Base-by-base conservation (phyloP, 1,140 invertebrate species). In the Chrysopa pallens region DNA sequence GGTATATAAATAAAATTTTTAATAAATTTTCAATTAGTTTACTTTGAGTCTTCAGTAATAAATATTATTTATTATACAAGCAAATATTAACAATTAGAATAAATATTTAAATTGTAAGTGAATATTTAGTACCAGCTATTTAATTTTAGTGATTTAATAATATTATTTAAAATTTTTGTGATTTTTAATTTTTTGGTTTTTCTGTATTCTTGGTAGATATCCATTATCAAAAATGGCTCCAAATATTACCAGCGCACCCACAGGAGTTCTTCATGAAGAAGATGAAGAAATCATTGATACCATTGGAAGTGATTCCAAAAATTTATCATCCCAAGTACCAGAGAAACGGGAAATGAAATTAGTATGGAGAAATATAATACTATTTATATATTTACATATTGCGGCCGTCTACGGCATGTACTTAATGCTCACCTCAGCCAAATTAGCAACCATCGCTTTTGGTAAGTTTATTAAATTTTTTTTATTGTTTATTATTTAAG, bases 301-400 rank as follows among this genome's bases (percentile, higher is more conserved):
- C 37, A 67, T 63, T 5, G 52, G 72, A 23, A 5, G 42, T 55
- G 29, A 54, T 65, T 27, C 60, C 61, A 48, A 58, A 66, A 50
- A 53, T 52, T 9, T 12, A 33, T 33, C 31, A 33, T 33, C 31
- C 2, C 8, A 9, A 39, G 48, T 52, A 36, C 55, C 70, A 36
- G 60, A 67, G 42, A 55, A 66, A 44, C 57, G 62, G 29, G 61
- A 69, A 49, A 53, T 67, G 6, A 53, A 80, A 52, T 76, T 92
- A 23, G 91, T 96, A 0, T 97, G 93, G 92, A 74, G 80, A 51
- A 98, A 97, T 61, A 87, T 97, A 8, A 64, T 83, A 6, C 61
- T 89, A 1, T 94, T 96, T 58, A 54, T 64, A 6, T 77, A 79
- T 46, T 70, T 98, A n/a, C 94, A 98, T 63, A 23, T 84, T 9